Conservation (phyloP, 2,113 vertebrate genomes). For the Gallinago media region DNA sequence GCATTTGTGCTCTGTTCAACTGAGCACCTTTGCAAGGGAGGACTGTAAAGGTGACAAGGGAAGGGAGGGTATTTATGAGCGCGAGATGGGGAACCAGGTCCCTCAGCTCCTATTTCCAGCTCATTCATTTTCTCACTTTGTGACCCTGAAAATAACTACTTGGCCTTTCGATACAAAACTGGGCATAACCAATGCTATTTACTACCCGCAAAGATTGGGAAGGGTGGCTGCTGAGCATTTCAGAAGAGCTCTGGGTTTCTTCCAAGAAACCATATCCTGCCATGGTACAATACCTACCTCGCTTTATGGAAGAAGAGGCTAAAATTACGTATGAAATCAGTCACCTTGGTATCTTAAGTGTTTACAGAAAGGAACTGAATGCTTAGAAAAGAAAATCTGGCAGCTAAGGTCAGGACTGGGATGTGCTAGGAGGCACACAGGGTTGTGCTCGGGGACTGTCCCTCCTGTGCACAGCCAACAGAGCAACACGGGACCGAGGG, state of each 20-base stretch:
- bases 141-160: conserved; percentile 4
- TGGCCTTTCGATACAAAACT: neutral
- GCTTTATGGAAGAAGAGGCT: neutral
- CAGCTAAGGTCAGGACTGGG: neutral
- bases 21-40: neutral
- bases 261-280: neutral
- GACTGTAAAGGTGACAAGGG: neutral
- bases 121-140: neutral
- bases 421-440: fast-evolving
- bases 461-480: no score
- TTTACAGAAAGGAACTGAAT: neutral
- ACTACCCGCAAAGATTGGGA: fast-evolving
- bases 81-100: neutral
- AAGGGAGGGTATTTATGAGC: neutral
- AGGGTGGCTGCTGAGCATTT: neutral
- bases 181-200: neutral
- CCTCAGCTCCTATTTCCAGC: neutral
- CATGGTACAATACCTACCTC: neutral
- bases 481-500: neutral
- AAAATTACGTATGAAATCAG: neutral
- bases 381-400: neutral
- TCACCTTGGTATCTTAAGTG: neutral
- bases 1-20: no score
- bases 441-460: fast-evolving
- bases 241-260: neutral